Evolutionary conservation across 35 echinoderm and acorn worm genomes (phyloP).

Genomic region (Acanthaster planci): DNA sequence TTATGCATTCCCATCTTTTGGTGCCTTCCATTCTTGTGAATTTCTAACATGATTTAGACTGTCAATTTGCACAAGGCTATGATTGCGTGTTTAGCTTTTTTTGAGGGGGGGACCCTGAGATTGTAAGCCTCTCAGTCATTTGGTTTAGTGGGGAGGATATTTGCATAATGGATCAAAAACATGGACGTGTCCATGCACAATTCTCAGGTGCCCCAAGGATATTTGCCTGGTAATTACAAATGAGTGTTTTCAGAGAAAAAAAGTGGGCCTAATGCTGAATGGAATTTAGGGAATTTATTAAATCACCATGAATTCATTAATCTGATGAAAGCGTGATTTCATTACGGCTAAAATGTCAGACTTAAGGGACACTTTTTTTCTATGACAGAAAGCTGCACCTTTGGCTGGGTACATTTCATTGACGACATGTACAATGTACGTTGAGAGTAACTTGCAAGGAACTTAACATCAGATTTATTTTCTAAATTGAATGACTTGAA

Average conservation of each 20-base stretch:
- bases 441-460: no score
- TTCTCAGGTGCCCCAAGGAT: constrained; percentile 10
- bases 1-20: neutral
- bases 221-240: neutral
- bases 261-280: neutral
- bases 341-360: no score
- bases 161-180: constrained; percentile 12
- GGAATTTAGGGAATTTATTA: no score
- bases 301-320: no score
- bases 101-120: neutral
- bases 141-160: constrained; percentile 8
- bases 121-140: neutral
- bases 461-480: no score
- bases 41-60: constrained; percentile 8
- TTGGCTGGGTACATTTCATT: no score
- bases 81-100: neutral
- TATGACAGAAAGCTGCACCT: no score
- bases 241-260: constrained; percentile 1
- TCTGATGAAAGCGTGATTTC: no score
- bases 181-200: constrained; percentile 17
- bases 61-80: constrained; percentile 26
- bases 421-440: no score
- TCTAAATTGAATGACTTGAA: no score
- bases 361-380: no score
- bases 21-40: neutral